Base-by-base conservation (phyloP, 2,888 invertebrate genomes). In the Drosophila fulvimacula region DNA sequence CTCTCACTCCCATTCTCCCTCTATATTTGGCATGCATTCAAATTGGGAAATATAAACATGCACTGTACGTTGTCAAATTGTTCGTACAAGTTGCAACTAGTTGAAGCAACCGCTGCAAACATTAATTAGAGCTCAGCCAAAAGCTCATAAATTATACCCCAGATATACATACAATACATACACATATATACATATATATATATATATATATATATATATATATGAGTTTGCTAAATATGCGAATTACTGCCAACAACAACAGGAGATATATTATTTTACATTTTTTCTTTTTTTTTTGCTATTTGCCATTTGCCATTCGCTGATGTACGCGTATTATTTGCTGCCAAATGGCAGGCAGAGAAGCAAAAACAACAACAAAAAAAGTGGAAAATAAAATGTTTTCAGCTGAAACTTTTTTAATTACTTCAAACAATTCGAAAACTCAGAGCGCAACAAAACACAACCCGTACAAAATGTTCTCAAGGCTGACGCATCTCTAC, bases 331-430 rank as follows among this genome's bases (percentile, higher is more conserved):
- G 42, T 21, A 38, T 55, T 69, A 55, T 53, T 64, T 57, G 41
- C 34, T 59, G 44, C 41, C 41, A 42, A 44, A 48, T 48, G 27
- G 17, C 46, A 46, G 46, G 46, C n/a, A 27, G 24, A 27, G n/a
- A n/a, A 5, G 24, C 21, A 3, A 3, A n/a, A 39, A 24, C 24
- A 24, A 24, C 24, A 24, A 24, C 36, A 38, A 39, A n/a, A 61
- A 32, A 42, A 49, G 38, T 34, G 5, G 13, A 17, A 48, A 44
- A 44, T 44, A 21, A 55, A 41, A 44, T 57, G 34, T 36, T 30
- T 61, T 56, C 56, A 24, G 19, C 27, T 27, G n/a, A 66, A 76
- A 76, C 73, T 76, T 76, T 76, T 76, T 76, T 76, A 76, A 76
- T 76, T 76, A 76, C 73, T 73, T 63, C 55, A 76, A 76, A 76